Evolutionary conservation across 2,797 vertebrate species (phyloP), one percentile per base, ranked within the genome.

Genomic region (Chanos chanos): DNA sequence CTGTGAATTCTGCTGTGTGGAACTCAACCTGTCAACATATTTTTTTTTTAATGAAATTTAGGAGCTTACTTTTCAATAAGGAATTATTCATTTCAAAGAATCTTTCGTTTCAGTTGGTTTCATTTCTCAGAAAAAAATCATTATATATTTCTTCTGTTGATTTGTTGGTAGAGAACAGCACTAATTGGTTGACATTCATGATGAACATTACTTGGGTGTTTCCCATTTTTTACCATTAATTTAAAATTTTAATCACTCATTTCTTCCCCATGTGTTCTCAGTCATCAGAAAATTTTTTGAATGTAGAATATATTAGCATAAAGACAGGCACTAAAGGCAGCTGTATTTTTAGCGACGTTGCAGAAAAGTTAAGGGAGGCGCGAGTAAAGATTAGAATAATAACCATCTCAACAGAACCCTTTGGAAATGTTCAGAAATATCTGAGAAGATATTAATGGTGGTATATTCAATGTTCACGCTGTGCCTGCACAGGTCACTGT

Each of bases 231-330:
- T 16, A 30, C 7, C 34, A 30, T 49, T 15, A 28, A 28, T 15
- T 63, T 50, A 30, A 63, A 63, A 54, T 50, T 54, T 36, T 54
- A 50, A 39, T 37, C 50, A 45, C 15, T 44, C 31, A 12, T 58
- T 7, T 27, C 12, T 28, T 13, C 55, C 13, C 10, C 27, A 24
- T 37, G 31, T 54, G 61, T 28, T 45, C 50, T 63, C 54, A 53
- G 15, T 63, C 61, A 63, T 61, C 39, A 34, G 30, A 61, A 52
- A 52, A 5, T 3, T 13, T 34, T 43, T 52, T 19, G 18, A 37
- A 61, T 43, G 4, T 12, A 52, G 59, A 61, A 52, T 61, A 43
- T 48, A 61, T 61, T 40, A 63, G 41, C 61, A 63, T 63, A 47
- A 63, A 63, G n/a, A n/a, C n/a, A n/a, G n/a, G 8, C 54, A 47